A percentile compares a stretch with the other conserved stretches of the same genome.
Conservation (phyloP, 1,140 invertebrate genomes). For the Drosophila virilis region DNA sequence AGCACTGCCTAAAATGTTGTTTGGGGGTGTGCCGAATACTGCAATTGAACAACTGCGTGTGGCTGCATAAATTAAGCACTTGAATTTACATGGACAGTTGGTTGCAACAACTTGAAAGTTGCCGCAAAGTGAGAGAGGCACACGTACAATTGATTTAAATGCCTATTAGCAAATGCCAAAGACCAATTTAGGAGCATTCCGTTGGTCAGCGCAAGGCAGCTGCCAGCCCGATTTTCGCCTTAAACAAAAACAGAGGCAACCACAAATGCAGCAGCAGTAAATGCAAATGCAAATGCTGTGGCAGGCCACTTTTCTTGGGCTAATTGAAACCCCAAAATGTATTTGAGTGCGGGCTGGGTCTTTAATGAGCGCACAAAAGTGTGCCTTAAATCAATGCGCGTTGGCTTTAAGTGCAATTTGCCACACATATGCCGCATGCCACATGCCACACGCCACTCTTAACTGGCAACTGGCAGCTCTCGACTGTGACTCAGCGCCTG, state of each 20-base stretch:
- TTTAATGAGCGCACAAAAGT: constrained; percentile 34
- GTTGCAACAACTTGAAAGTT: constrained; percentile 27
- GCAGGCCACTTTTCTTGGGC: constrained; percentile 48
- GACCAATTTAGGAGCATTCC: constrained; percentile 60
- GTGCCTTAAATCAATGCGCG: constrained; percentile 23
- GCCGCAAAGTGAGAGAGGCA: neutral
- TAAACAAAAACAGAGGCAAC: constrained; percentile 45
- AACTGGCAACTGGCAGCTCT: constrained; percentile 17
- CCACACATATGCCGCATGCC: constrained; percentile 5
- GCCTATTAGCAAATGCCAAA: constrained; percentile 71
- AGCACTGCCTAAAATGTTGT: constrained; percentile 25
- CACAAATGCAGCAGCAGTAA: constrained; percentile 16
- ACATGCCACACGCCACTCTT: constrained; percentile 4
- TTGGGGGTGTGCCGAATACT: neutral
- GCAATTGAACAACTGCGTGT: constrained; percentile 46
- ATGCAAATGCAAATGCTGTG: constrained; percentile 46
- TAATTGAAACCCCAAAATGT: constrained; percentile 52
- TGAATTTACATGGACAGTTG: constrained; percentile 46
- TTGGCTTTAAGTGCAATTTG: constrained; percentile 18
- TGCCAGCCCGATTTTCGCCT: constrained; percentile 8
- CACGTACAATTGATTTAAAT: constrained; percentile 66
- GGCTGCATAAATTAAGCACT: constrained; percentile 72
- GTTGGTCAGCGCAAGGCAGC: constrained; percentile 8
- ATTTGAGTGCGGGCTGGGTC: constrained; percentile 12
- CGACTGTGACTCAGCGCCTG: constrained; percentile 4